Evolutionary conservation across 2,888 invertebrate genomes (phyloP).

Genomic region (Erpobdella octoculata): DNA sequence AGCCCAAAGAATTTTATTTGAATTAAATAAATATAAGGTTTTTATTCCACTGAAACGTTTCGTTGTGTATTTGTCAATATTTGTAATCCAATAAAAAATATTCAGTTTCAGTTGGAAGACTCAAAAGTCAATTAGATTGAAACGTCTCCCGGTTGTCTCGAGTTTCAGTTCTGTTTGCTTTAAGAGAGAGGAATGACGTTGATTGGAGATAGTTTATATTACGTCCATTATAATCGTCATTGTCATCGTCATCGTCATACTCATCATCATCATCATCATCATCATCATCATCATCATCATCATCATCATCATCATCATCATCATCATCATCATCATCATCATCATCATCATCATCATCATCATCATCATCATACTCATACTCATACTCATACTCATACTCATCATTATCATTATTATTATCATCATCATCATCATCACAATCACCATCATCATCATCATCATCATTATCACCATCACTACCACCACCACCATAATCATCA

Average conservation of each 20-base stretch:
- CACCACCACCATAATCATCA: constrained; percentile 24
- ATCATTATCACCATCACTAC: constrained; percentile 25
- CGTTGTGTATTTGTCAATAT: no score
- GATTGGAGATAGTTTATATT: no score
- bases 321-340: constrained; percentile 28
- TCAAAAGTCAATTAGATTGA: no score
- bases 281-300: constrained; percentile 22
- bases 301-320: constrained; percentile 29
- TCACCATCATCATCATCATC: constrained; percentile 19
- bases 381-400: constrained; percentile 8
- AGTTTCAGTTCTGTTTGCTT: no score
- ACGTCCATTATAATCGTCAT: background rate
- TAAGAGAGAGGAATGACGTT: no score
- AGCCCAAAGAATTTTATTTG: no score
- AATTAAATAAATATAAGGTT: no score
- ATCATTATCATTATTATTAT: constrained; percentile 26
- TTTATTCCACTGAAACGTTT: no score
- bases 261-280: constrained; percentile 15
- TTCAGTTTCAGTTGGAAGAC: no score
- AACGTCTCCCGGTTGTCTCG: no score
- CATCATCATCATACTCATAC: constrained; percentile 25
- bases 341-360: constrained; percentile 27
- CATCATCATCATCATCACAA: constrained; percentile 26
- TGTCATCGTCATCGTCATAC: constrained; percentile 15
- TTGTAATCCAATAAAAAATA: no score